These are phyloP conservation scores for Mobula birostris DNA, from an alignment of 2,113 vertebrate genomes.

Conservation along the genomic window DNA sequence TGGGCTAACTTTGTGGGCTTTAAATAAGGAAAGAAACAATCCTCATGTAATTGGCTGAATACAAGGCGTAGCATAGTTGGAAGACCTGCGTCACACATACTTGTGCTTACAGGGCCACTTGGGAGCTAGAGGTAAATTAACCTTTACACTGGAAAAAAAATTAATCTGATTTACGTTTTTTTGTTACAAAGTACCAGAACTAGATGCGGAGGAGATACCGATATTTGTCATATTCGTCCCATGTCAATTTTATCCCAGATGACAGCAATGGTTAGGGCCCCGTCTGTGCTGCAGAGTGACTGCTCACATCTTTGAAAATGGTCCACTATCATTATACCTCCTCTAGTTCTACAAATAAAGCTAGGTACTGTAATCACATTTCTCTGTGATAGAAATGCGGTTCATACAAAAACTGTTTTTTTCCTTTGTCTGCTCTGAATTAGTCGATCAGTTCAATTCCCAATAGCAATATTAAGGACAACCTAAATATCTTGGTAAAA, in stretches of 20 bases:
- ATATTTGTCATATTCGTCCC: not conserved
- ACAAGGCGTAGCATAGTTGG: not conserved
- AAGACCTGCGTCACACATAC: not conserved
- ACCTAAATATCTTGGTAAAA: not conserved
- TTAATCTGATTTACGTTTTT: not conserved
- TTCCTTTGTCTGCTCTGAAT: not conserved
- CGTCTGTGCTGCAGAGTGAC: not conserved
- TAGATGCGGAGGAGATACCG: not conserved
- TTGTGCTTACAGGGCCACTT: not conserved
- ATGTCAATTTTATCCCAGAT: not conserved
- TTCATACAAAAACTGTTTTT: not conserved
- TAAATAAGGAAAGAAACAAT: not conserved
- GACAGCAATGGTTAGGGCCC: not conserved
- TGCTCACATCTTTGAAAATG: not conserved
- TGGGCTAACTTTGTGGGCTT: constrained; percentile 48
- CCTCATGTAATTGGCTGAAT: not conserved
- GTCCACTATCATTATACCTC: not conserved
- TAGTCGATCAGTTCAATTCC: not conserved
- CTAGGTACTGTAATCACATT: not conserved
- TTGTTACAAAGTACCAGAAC: not conserved
- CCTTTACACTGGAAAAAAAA: not conserved
- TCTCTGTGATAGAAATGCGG: not conserved
- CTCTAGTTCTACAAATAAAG: not conserved
- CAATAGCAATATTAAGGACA: not conserved
- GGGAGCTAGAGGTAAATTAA: not conserved